Conservation (phyloP, 2,888 invertebrate genomes). For the Melinopterus prodromus region DNA sequence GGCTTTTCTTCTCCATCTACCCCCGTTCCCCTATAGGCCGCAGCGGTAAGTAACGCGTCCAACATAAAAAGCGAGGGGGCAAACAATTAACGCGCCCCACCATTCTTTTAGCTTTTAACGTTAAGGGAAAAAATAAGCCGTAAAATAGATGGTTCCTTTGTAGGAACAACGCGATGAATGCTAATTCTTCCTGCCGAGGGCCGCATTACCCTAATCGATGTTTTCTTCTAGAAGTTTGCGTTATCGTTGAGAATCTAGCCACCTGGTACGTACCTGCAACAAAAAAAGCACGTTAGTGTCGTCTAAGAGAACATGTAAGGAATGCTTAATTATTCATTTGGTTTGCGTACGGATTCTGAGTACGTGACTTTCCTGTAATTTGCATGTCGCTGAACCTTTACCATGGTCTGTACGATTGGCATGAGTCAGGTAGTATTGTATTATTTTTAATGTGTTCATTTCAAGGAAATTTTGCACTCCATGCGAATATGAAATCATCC, state of each 20-base stretch:
- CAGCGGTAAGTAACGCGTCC: conserved; percentile 18
- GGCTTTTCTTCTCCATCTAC: conserved; percentile 21
- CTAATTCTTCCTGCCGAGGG: not conserved
- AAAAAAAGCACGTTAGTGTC: not conserved
- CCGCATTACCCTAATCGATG: not conserved
- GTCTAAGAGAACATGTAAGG: not conserved
- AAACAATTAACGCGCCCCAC: conserved; percentile 16
- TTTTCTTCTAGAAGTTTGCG: not conserved
- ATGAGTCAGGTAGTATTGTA: not conserved
- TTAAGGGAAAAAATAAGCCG: conserved; percentile 15
- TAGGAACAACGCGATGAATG: not conserved
- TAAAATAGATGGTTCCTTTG: conserved; percentile 4
- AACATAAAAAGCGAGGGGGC: conserved; percentile 12
- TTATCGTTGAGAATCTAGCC: not conserved
- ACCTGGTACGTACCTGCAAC: not conserved
- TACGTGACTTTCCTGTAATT: not conserved
- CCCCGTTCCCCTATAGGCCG: not conserved
- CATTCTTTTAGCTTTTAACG: conserved; percentile 10
- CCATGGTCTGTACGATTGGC: not conserved
- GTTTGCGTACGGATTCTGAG: not conserved
- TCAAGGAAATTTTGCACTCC: not conserved
- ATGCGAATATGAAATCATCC: not conserved
- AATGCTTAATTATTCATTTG: not conserved
- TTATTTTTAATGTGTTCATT: no score
- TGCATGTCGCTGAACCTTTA: not conserved